Conservation (phyloP, 2,888 invertebrate species). For the Yponomeuta sedellus region DNA sequence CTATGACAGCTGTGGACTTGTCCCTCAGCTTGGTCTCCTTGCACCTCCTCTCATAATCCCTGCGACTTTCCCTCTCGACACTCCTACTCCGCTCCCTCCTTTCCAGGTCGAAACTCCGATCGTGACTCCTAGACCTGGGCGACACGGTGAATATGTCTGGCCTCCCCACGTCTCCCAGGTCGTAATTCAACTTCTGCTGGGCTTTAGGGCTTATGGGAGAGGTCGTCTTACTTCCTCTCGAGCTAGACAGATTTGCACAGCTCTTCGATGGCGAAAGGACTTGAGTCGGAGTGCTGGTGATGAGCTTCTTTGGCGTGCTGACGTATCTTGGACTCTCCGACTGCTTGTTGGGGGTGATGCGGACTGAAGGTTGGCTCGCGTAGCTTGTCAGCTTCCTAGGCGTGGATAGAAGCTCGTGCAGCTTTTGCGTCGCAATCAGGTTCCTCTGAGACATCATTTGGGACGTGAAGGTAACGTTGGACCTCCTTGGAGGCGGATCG, state of each 20-base stretch:
- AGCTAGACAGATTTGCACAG: slow-evolving; percentile 59
- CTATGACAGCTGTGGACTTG: slow-evolving; percentile 68
- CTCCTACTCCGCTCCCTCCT: slow-evolving; percentile 44
- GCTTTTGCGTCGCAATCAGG: slow-evolving; percentile 83
- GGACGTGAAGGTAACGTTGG: slow-evolving; percentile 56
- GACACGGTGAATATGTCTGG: slow-evolving; percentile 65
- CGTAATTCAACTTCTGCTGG: slow-evolving; percentile 76
- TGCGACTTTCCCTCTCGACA: slow-evolving; percentile 49
- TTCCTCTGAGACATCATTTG: slow-evolving; percentile 76
- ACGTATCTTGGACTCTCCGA: slow-evolving; percentile 38
- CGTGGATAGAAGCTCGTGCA: slow-evolving; percentile 85
- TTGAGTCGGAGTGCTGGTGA: slow-evolving; percentile 61
- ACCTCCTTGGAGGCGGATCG: slow-evolving; percentile 48
- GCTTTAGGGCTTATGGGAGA: slow-evolving; percentile 71
- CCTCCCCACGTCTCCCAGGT: slow-evolving; percentile 48
- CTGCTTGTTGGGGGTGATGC: slow-evolving; percentile 53
- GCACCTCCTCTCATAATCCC: slow-evolving; percentile 43
- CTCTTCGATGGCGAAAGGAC: slow-evolving; percentile 65
- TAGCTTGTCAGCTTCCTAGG: slow-evolving; percentile 78
- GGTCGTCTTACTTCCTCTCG: slow-evolving; percentile 39
- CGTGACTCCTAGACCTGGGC: slow-evolving; percentile 53
- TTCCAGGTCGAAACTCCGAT: slow-evolving; percentile 47
- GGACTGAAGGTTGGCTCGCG: slow-evolving; percentile 70
- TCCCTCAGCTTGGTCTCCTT: slow-evolving; percentile 41
- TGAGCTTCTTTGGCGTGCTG: slow-evolving; percentile 45